These are phyloP conservation scores for Paragorgia papillata DNA, from an alignment of 92 coral and sea anemone species.

Conservation along the genomic window DNA sequence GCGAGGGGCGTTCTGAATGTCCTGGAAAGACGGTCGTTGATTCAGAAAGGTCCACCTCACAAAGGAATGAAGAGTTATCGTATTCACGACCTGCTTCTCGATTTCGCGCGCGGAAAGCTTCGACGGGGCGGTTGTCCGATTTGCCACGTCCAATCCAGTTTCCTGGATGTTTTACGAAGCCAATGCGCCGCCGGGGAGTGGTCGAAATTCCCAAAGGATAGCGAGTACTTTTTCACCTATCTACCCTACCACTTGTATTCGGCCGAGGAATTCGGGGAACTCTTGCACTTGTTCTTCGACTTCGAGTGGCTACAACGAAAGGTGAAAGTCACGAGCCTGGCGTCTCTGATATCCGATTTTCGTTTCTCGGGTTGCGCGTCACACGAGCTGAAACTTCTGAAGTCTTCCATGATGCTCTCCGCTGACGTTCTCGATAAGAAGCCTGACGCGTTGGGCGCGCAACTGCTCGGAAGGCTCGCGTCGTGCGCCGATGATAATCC, in stretches of 20 bases:
- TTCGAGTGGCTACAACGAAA: slow-evolving; percentile 61
- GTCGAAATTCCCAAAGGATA: slow-evolving; percentile 54
- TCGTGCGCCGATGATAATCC: slow-evolving; percentile 39
- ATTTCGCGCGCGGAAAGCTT: slow-evolving; percentile 53
- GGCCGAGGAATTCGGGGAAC: slow-evolving; percentile 53
- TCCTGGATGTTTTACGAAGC: slow-evolving; percentile 37
- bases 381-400: slow-evolving; percentile 55
- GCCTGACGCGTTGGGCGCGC: slow-evolving; percentile 57
- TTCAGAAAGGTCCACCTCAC: slow-evolving; percentile 47
- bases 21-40: slow-evolving; percentile 57
- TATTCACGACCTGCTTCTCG: slow-evolving; percentile 63
- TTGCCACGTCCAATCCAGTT: slow-evolving; percentile 16
- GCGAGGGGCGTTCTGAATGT: slow-evolving; percentile 43
- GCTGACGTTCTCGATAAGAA: slow-evolving; percentile 52
- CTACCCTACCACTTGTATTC: slow-evolving; percentile 60
- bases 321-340: slow-evolving; percentile 54
- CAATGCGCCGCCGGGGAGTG: slow-evolving; percentile 50
- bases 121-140: slow-evolving; percentile 42
- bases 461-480: slow-evolving; percentile 58
- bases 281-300: slow-evolving; percentile 32
- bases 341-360: slow-evolving; percentile 64
- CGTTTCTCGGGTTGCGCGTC: slow-evolving; percentile 31
- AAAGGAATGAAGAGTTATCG: slow-evolving; percentile 38
- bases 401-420: slow-evolving; percentile 57
- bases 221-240: slow-evolving; percentile 51